Evolutionary conservation across 2,888 invertebrate species (phyloP).

Genomic region (Pecten maximus): DNA sequence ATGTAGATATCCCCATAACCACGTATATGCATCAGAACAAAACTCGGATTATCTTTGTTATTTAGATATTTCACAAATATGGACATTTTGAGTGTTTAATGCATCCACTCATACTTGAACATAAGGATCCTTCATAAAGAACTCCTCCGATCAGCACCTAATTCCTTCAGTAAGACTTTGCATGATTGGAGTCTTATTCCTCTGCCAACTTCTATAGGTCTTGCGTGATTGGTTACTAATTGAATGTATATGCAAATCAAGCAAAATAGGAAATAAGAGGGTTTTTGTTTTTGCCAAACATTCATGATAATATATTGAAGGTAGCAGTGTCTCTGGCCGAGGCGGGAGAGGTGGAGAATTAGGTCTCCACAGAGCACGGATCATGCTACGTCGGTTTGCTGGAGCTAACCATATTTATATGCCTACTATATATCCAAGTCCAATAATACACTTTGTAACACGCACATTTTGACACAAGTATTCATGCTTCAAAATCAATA

Average conservation of each 20-base stretch:
- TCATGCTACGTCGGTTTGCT: background rate
- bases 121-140: background rate
- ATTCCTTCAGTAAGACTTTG: background rate
- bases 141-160: background rate
- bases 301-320: background rate
- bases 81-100: background rate
- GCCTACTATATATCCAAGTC: background rate
- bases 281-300: background rate
- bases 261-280: background rate
- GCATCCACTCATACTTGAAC: background rate
- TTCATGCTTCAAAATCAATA: background rate
- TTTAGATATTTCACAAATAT: background rate
- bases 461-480: background rate
- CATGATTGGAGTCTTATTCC: background rate
- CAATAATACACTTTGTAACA: background rate
- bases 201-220: background rate
- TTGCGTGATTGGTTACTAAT: slow-evolving; percentile 26
- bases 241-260: slow-evolving; percentile 23
- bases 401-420: background rate
- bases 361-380: background rate
- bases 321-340: background rate
- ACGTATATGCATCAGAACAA: too few species aligned
- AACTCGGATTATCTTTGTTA: too few species aligned
- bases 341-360: background rate
- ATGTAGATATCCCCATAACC: too few species aligned